Evolutionary conservation across 1,140 invertebrate genomes (phyloP).

Genomic region (Heliconius hermathena): DNA sequence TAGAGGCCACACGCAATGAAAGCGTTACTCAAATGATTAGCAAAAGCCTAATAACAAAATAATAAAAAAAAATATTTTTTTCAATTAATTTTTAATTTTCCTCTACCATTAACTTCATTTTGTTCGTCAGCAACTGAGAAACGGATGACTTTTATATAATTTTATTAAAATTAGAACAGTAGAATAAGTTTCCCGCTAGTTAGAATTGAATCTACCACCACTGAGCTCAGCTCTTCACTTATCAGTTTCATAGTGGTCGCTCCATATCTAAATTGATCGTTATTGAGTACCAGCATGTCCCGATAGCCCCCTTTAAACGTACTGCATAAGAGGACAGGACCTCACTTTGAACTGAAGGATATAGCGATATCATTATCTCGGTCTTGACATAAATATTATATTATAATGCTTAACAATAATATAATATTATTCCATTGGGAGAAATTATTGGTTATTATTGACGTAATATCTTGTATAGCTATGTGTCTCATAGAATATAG

Average conservation of each 20-base stretch:
- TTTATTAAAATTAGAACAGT: too few species aligned
- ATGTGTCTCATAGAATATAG: too few species aligned
- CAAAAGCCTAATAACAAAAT: too few species aligned
- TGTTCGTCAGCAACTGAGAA: too few species aligned
- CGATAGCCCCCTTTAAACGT: conserved; percentile 10
- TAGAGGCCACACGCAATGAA: too few species aligned
- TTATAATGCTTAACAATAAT: not conserved
- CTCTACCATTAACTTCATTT: too few species aligned
- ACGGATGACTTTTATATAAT: too few species aligned
- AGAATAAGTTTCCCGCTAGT: too few species aligned
- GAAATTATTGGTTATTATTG: not conserved
- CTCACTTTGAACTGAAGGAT: conserved; percentile 1
- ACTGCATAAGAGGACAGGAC: conserved; percentile 1
- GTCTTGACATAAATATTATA: conserved; percentile 1
- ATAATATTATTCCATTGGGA: not conserved
- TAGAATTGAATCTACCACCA: not conserved
- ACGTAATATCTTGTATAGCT: too few species aligned
- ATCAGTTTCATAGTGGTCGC: not conserved
- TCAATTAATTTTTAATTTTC: too few species aligned
- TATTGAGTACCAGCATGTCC: not conserved
- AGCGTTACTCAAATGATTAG: too few species aligned
- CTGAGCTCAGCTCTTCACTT: not conserved
- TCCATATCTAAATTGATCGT: not conserved
- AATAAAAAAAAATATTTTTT: too few species aligned
- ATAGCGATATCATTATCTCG: not conserved